Base-by-base conservation (phyloP, 2,113 vertebrate species). In the Dryoscopus gambensis region DNA sequence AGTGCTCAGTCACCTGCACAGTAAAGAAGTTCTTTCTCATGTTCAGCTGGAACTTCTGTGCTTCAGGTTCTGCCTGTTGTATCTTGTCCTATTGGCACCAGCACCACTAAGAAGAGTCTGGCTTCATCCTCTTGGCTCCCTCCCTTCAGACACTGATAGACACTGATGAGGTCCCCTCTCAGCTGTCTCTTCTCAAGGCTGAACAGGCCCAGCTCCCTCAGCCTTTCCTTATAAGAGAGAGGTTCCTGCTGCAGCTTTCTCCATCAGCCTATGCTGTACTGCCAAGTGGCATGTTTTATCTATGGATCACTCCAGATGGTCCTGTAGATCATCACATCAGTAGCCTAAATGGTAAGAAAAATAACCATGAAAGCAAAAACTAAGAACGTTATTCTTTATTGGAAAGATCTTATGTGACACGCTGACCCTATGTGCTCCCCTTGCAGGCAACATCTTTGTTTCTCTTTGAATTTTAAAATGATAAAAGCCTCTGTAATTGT, bases 1-100 rank as follows among this genome's bases (percentile, higher is more conserved):
- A 68, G 24, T 25, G n/a, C 19, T 8, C 0, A 0, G 15, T 39
- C 35, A 77, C 7, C 7, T 0, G 7, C 18, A 33, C 17, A 50
- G 35, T 62, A 40, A 50, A 50, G 35, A 49, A 77, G 9, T 20
- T 63, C 59, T 77, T 77, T 9, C 9, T 33, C 37, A 40, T 21
- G 31, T 40, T 52, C 74, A 62, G 28, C 6, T 33, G 35, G 28
- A 62, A 77, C 30, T n/a, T 50, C 56, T 40, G 35, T n/a, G 22
- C 23, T 15, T 27, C 57, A 63, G 22, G 40, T 25, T 77, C n/a
- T 63, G 35, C 30, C 35, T 0, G 2, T 24, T 77, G 30, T 5
- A 17, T n/a, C 57, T 10, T 27, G 13, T 21, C 35, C 30, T 63
- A 16, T 6, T n/a, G 35, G 22, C n/a, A n/a, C 40, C 13, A 23